Conservation (phyloP, 2,888 invertebrate species). For the Beris chalybata region DNA sequence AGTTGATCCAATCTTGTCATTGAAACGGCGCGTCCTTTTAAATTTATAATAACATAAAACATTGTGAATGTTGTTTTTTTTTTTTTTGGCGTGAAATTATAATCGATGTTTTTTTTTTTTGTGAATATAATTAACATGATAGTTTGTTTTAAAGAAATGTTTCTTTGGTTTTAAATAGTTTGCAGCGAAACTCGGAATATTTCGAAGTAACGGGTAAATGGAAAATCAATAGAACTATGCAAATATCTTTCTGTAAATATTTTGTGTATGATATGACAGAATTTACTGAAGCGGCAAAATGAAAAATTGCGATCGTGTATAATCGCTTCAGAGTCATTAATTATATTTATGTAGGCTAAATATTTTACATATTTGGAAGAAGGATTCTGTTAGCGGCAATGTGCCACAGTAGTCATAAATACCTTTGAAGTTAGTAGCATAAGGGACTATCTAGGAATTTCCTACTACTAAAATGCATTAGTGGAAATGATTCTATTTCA, state of each 20-base stretch:
- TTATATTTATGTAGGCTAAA: too few relatives aligned
- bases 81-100: background rate
- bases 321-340: too few relatives aligned
- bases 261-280: too few relatives aligned
- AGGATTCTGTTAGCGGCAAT: too few relatives aligned
- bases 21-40: slow-evolving; percentile 83
- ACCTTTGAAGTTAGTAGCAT: too few relatives aligned
- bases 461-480: too few relatives aligned
- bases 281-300: too few relatives aligned
- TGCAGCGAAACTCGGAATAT: slow-evolving; percentile 6
- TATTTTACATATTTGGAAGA: too few relatives aligned
- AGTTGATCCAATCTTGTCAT: slow-evolving; percentile 91
- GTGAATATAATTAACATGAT: background rate
- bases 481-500: too few relatives aligned
- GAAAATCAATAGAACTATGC: slow-evolving; percentile 4
- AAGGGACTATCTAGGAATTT: too few relatives aligned
- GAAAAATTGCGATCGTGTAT: too few relatives aligned
- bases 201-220: background rate
- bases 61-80: slow-evolving; percentile 1
- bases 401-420: too few relatives aligned
- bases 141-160: slow-evolving; percentile 25
- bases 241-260: slow-evolving; percentile 19
- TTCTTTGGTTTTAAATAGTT: slow-evolving; percentile 27
- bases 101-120: background rate
- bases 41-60: slow-evolving; percentile 7